Evolutionary conservation across 2,888 invertebrate genomes (phyloP).

Genomic region (Pelosia muscerda): DNA sequence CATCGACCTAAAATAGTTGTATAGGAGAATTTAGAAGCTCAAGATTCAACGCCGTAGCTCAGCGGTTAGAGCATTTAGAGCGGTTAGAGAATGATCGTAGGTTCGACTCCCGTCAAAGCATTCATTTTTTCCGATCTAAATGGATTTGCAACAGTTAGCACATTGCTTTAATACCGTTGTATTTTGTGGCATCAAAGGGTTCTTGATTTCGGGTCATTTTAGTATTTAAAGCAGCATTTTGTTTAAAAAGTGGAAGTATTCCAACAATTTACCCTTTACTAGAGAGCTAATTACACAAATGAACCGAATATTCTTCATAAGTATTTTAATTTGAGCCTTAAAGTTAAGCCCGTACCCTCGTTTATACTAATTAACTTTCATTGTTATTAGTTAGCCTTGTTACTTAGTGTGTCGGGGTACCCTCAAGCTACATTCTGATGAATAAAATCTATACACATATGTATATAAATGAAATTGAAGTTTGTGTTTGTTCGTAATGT

Average conservation of each 20-base stretch:
- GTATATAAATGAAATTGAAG: too few relatives aligned
- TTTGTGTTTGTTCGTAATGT: too few relatives aligned
- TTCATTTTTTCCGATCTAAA: too few relatives aligned
- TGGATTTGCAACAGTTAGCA: too few relatives aligned
- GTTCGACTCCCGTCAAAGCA: too few relatives aligned
- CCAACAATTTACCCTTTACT: neutral
- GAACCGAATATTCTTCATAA: constrained; percentile 9
- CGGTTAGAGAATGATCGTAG: too few relatives aligned
- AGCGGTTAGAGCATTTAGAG: too few relatives aligned
- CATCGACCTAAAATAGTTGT: too few relatives aligned
- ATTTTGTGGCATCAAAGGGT: too few relatives aligned
- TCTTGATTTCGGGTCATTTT: neutral
- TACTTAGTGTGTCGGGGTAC: neutral
- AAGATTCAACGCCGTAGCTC: too few relatives aligned
- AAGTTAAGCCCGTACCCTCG: constrained; percentile 6
- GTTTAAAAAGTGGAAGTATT: neutral
- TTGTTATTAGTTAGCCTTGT: constrained; percentile 9
- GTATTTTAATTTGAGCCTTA: constrained; percentile 11
- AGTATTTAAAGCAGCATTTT: neutral
- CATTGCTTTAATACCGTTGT: too few relatives aligned
- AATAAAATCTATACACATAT: neutral
- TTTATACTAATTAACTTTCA: constrained; percentile 10
- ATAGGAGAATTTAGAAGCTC: too few relatives aligned
- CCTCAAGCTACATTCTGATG: neutral
- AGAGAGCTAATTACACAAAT: constrained; percentile 7